phyloP scores from a whole-genome alignment of 2,113 vertebrate genomes.

The Saimiri boliviensis region DNA sequence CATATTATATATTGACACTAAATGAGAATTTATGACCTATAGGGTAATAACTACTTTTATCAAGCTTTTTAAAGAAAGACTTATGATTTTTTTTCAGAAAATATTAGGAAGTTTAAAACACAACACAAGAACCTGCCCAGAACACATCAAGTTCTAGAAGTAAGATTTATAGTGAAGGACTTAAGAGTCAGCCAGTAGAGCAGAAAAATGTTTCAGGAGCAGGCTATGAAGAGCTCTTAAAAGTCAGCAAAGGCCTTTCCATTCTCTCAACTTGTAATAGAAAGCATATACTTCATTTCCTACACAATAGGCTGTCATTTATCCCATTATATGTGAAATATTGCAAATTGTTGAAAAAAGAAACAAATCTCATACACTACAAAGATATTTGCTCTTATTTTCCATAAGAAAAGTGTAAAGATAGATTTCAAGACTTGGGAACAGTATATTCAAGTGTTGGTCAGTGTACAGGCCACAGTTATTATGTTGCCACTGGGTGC shows the following conservation, averaged over 20 bases:
- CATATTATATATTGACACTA: not conserved
- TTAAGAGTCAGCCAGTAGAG: not conserved
- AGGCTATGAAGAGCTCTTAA: not conserved
- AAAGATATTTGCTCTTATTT: not conserved
- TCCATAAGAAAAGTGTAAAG: not conserved
- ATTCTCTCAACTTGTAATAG: not conserved
- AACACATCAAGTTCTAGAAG: not conserved
- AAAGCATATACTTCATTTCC: not conserved
- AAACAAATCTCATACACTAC: not conserved
- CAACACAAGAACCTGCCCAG: not conserved
- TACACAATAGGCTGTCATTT: not conserved
- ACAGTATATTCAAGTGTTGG: not conserved
- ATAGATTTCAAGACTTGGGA: not conserved
- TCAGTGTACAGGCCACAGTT: not conserved
- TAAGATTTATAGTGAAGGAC: not conserved
- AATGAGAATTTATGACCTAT: not conserved
- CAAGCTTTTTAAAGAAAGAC: not conserved
- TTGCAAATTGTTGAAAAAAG: not conserved
- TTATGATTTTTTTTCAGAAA: not conserved
- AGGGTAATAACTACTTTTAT: not conserved
- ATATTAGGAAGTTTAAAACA: not conserved
- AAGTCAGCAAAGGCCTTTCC: not conserved
- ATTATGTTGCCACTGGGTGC: not conserved
- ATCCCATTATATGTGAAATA: not conserved
- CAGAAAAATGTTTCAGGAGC: not conserved